Evolutionary conservation across 64 coral and sea anemone species (phyloP).

Genomic region (Pachyseris speciosa): DNA sequence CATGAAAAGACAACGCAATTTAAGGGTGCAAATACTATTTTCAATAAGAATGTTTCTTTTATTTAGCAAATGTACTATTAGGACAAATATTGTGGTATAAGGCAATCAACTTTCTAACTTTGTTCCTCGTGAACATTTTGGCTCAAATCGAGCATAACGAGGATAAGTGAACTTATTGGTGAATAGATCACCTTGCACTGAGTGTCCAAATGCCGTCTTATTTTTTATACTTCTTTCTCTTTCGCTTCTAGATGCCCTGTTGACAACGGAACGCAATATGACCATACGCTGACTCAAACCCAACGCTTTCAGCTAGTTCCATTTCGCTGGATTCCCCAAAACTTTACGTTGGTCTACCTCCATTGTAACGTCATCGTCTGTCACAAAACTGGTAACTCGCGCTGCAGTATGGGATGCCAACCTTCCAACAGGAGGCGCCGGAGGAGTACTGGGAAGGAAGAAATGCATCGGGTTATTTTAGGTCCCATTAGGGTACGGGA

Average conservation of each 20-base stretch:
- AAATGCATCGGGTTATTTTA: conserved; percentile 58
- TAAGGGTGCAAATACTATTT: too few relatives aligned
- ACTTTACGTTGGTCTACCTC: conserved; percentile 64
- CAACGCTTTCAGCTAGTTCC: conserved; percentile 81
- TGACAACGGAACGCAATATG: conserved; percentile 62
- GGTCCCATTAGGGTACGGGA: conserved; percentile 51
- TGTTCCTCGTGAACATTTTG: too few relatives aligned
- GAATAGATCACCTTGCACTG: too few relatives aligned
- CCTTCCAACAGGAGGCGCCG: not conserved
- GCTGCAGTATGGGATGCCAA: conserved; percentile 73
- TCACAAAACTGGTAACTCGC: conserved; percentile 63
- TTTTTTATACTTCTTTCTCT: not conserved
- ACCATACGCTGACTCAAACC: not conserved
- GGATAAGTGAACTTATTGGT: too few relatives aligned
- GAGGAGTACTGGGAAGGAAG: conserved; percentile 28
- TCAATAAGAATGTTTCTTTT: too few relatives aligned
- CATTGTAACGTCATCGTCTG: conserved; percentile 90
- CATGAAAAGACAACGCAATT: too few relatives aligned
- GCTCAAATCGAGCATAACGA: too few relatives aligned
- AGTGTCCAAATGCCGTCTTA: too few relatives aligned
- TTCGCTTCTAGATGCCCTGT: conserved; percentile 50
- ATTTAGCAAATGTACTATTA: too few relatives aligned
- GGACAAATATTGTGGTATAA: too few relatives aligned
- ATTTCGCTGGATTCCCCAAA: conserved; percentile 66
- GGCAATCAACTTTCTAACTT: too few relatives aligned